Evolutionary conservation across 2,797 vertebrate species (phyloP), one percentile per base, ranked within the genome.

Genomic region (Mormyrops boulengeri): DNA sequence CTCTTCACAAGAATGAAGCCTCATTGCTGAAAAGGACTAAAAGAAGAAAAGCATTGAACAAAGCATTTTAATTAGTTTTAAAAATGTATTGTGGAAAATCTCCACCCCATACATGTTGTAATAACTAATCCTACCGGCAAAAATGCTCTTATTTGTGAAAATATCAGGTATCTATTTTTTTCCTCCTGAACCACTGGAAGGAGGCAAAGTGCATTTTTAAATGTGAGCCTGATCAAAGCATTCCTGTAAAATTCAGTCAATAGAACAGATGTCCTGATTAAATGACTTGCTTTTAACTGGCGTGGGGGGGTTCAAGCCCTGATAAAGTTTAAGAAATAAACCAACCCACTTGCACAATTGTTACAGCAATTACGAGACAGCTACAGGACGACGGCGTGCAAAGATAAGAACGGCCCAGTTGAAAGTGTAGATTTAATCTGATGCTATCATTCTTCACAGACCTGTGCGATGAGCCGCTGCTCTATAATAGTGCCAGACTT

Each of bases 391-490:
- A 87, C 12, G 30, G 7, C 11, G 30, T n/a, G 49, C 2, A 5
- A 87, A 87, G 85, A 87, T 57, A 87, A 87, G 85, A 30, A 87
- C 0, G 11, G 50, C 11, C 30, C 3, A 41, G 50, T n/a, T 55
- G 26, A 87, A 87, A 87, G 34, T 53, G 49, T 55, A 87, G 50
- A 87, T 87, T 19, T 57, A 55, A 87, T 57, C 85, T 87, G 26
- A 2, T 4, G 8, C 30, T 87, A 38, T 87, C 85, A 14, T 30
- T 19, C 12, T 26, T 41, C 50, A 87, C 30, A 87, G 85, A 57
- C 52, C 12, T 30, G 14, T n/a, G 12, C 52, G 2, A 30, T 17
- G 85, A 57, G 5, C 50, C 26, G 22, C 47, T 57, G 50, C 41
- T 87, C 44, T 41, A 41, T 38, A 57, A 38, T 38, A 50, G 17